These are phyloP conservation scores for Cichlasoma orientale DNA, from an alignment of 2,797 vertebrate genomes.

Conservation along the genomic window DNA sequence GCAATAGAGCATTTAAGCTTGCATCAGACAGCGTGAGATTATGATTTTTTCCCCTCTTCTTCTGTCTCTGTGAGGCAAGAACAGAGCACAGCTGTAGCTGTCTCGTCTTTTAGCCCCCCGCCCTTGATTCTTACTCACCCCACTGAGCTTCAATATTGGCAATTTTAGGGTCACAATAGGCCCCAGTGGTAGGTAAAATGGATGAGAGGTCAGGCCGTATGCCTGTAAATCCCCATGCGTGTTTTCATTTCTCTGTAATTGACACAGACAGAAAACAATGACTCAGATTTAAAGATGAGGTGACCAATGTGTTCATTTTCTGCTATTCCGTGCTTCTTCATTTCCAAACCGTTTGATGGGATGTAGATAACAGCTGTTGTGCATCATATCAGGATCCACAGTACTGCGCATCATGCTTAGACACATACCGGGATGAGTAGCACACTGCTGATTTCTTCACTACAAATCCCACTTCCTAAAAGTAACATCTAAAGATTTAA, in stretches of 20 bases:
- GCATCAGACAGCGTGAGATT: slow-evolving; percentile 83
- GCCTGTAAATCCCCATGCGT: slow-evolving; percentile 71
- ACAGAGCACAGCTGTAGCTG: slow-evolving; percentile 72
- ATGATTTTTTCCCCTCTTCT: slow-evolving; percentile 75
- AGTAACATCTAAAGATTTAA: neutral
- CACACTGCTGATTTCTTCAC: neutral
- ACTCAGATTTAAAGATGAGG: slow-evolving; percentile 66
- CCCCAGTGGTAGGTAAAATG: slow-evolving; percentile 74
- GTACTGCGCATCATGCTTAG: neutral
- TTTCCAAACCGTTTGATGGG: slow-evolving; percentile 41
- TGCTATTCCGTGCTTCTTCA: slow-evolving; percentile 41
- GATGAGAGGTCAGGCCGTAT: slow-evolving; percentile 68
- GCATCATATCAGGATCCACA: slow-evolving; percentile 12
- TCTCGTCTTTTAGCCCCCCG: slow-evolving; percentile 56
- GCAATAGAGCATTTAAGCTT: slow-evolving; percentile 85
- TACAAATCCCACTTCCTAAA: neutral
- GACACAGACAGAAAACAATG: slow-evolving; percentile 71
- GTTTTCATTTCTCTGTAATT: slow-evolving; percentile 72
- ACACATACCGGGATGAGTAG: neutral
- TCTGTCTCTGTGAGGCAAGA: slow-evolving; percentile 69
- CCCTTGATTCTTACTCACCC: slow-evolving; percentile 58
- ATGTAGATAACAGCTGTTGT: slow-evolving; percentile 22
- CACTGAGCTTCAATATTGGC: slow-evolving; percentile 73
- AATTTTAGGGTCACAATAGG: slow-evolving; percentile 80
- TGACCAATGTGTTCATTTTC: slow-evolving; percentile 52